Base-by-base conservation (phyloP, 1,140 invertebrate species). In the Ips nitidus region DNA sequence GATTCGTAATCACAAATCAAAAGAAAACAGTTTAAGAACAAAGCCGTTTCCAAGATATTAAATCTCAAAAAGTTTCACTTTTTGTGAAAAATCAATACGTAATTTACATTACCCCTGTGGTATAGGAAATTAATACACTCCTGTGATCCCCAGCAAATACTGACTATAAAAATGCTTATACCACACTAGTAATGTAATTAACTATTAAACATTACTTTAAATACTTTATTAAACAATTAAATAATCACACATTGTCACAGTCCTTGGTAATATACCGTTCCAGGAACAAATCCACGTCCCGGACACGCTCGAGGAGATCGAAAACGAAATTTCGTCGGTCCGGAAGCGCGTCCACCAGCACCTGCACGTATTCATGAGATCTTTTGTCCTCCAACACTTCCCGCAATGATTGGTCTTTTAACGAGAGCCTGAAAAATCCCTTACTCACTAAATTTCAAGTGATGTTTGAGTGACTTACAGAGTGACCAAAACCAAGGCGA, bases 401-500 rank as follows among this genome's bases (percentile, higher is more conserved):
- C 41, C 65, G 62, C n/a, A 77, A 56, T 43, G 56, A 55, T 2
- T 55, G 36, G 55, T 77, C 73, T 65, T 63, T 71, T 41, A 77
- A 40, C 2, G 70, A 53, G 47, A 77, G 66, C 40, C 75, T 77
- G 53, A 36, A 75, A 75, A 52, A 50, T 7, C n/a, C 2, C 3
- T 56, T n/a, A n/a, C 8, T 1, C 53, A 38, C 7, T 36, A 63
- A 57, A 36, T 36, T 4, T 7, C 1, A 22, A 52, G 5, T 2
- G 4, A 45, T 45, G 8, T 61, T 22, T 45, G 4, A 61, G 1
- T 4, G 38, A 42, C 72, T 73, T 75, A 79, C 71, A 86, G 79
- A 71, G 83, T 82, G 50, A 86, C 80, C 70, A 86, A 79, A 38
- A 86, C 78, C 59, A 86, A 77, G 4, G 82, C 81, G 53, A 86